A percentile compares a stretch with the other conserved stretches of the same genome.
These are phyloP conservation scores for Hofmannophila pseudospretella DNA, from an alignment of 2,888 invertebrate species.

Conservation along the genomic window DNA sequence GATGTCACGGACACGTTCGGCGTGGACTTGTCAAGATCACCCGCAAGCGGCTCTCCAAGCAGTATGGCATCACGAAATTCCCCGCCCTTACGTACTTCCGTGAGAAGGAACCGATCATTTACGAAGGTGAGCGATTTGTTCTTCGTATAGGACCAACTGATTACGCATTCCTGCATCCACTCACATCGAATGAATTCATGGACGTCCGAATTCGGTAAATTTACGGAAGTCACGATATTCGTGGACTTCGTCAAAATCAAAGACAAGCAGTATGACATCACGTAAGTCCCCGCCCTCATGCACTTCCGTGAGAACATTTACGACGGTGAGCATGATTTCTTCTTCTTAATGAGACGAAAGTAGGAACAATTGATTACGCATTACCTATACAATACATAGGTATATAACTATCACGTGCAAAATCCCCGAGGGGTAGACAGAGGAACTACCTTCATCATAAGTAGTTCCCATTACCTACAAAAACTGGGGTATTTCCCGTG, in stretches of 20 bases:
- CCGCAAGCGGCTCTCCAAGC: conserved; percentile 96
- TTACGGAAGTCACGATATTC: conserved; percentile 90
- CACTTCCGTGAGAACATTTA: conserved; percentile 98
- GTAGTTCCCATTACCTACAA: too few species aligned
- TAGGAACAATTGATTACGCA: background rate
- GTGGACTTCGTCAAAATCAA: conserved; percentile 96
- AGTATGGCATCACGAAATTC: conserved; percentile 96
- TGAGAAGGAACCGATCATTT: conserved; percentile 96
- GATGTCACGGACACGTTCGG: conserved; percentile 96
- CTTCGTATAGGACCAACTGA: background rate
- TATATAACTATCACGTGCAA: too few species aligned
- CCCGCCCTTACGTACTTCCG: conserved; percentile 98
- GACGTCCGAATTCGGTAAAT: too few species aligned
- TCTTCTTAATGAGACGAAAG: too few species aligned
- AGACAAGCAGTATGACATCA: conserved; percentile 97
- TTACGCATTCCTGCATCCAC: background rate
- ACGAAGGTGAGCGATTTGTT: conserved; percentile 82
- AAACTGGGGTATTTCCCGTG: too few species aligned
- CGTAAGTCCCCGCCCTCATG: conserved; percentile 96
- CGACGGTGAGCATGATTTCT: conserved; percentile 81
- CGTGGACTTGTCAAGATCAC: conserved; percentile 96
- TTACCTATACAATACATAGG: background rate
- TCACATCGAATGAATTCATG: conserved; percentile 90
- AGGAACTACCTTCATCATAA: too few species aligned
- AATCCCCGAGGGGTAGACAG: too few species aligned